phyloP scores from a whole-genome alignment of 2,113 vertebrate species.

The Solea senegalensis region DNA sequence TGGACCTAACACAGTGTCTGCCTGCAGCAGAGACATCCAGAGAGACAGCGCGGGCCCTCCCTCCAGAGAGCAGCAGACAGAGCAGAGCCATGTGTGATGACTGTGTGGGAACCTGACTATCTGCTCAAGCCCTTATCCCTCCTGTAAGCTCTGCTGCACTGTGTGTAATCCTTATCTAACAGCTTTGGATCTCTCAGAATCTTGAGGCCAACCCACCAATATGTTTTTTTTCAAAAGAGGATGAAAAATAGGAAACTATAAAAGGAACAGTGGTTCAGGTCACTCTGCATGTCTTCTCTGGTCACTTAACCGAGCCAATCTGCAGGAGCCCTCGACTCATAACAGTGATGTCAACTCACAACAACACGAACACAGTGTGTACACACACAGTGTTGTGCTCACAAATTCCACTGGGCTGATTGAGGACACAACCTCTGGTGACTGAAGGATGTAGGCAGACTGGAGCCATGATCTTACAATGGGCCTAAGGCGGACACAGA shows the following conservation, averaged over 20 bases:
- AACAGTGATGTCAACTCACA: slow-evolving; percentile 43
- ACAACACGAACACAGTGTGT: slow-evolving; percentile 22
- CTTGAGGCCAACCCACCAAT: too few relatives aligned
- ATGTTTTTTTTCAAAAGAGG: slow-evolving; percentile 7
- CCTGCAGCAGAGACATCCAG: slow-evolving; percentile 49
- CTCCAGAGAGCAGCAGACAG: slow-evolving; percentile 43
- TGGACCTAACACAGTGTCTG: slow-evolving; percentile 46
- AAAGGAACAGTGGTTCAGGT: slow-evolving; percentile 33
- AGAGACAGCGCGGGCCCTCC: slow-evolving; percentile 41
- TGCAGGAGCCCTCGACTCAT: slow-evolving; percentile 35
- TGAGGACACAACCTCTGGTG: slow-evolving; percentile 57
- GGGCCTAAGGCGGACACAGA: slow-evolving; percentile 4
- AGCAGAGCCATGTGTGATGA: slow-evolving; percentile 34
- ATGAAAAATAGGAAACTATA: background rate
- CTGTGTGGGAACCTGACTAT: slow-evolving; percentile 43
- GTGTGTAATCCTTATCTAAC: slow-evolving; percentile 32
- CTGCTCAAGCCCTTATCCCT: slow-evolving; percentile 42
- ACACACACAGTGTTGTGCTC: slow-evolving; percentile 34
- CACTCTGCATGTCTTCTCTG: slow-evolving; percentile 41
- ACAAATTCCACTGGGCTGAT: slow-evolving; percentile 54
- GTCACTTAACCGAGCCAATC: slow-evolving; percentile 34
- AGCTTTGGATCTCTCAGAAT: background rate
- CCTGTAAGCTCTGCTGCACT: slow-evolving; percentile 12
- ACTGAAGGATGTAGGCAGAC: slow-evolving; percentile 45
- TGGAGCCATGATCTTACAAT: slow-evolving; percentile 26